Base-by-base conservation (phyloP, 2,888 invertebrate species). In the Mythimna impura region DNA sequence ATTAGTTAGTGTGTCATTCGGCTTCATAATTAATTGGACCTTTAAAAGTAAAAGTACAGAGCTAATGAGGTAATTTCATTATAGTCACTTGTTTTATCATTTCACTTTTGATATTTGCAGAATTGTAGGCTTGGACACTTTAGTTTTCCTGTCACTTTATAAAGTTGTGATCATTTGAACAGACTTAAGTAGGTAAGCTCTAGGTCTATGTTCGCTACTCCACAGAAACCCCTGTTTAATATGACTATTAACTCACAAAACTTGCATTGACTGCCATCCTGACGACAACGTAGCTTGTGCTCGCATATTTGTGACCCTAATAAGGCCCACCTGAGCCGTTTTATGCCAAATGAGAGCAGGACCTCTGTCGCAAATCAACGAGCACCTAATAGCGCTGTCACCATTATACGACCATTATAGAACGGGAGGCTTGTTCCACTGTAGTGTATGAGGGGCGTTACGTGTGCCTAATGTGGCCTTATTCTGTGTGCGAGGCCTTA, bases 341-440 rank as follows among this genome's bases (percentile, higher is more conserved):
- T 30, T 83, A 81, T 84, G 82, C 84, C 84, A 74, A 83, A 82
- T 79, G 87, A 84, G 86, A 87, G 74, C 84, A 75, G 80, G 68
- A 61, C 71, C 78, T 65, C 82, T 66, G 57, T 65, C 71, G 86
- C 87, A 86, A 86, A 86, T 86, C 86, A 86, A 85, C 77, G 73
- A 77, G 72, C 55, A 71, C 80, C 86, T 89, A 89, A 87, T 88
- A 88, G 88, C 86, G 73, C 87, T 87, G 89, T 89, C 90, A 88
- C 86, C 85, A 83, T 86, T 87, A 89, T 86, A 85, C 89, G 90
- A 89, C 86, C 84, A 83, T 86, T 87, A 89, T 87, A 86, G 89
- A 84, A 81, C 88, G 71, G 86, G 83, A 82, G 88, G 81, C 89
- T 88, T 88, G 89, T 89, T 86, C 71, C 69, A 43, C 64, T 76